These are phyloP conservation scores for Myathropa florea DNA, from an alignment of 2,888 invertebrate species.

Conservation along the genomic window DNA sequence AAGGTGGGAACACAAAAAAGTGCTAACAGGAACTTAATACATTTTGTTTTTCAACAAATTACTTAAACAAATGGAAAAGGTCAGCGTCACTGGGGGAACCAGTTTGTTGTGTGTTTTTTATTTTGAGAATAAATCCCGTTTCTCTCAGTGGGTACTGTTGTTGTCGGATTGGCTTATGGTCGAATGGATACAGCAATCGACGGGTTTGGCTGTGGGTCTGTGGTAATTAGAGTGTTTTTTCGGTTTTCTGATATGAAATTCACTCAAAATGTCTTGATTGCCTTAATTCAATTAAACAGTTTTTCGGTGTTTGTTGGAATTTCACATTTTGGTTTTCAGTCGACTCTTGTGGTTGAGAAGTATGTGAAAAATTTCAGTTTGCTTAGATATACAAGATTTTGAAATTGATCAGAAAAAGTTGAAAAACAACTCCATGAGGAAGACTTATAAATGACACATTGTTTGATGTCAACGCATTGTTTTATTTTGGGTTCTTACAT, in stretches of 20 bases:
- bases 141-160: conserved; percentile 11
- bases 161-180: neutral
- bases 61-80: conserved; percentile 52
- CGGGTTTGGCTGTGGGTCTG: neutral
- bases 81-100: conserved; percentile 49
- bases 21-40: conserved; percentile 51
- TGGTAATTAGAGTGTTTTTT: conserved; percentile 17
- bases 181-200: neutral
- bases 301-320: neutral
- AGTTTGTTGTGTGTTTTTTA: conserved; percentile 15
- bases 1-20: conserved; percentile 16
- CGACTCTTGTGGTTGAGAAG: neutral
- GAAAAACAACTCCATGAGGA: no score
- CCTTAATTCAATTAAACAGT: neutral
- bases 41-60: conserved; percentile 27
- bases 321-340: neutral
- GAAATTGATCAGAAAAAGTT: no score
- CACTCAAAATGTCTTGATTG: neutral
- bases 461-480: no score
- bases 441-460: no score
- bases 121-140: conserved; percentile 53
- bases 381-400: no score
- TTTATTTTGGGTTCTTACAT: no score
- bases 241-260: neutral
- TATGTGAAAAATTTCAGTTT: neutral